phyloP scores from a whole-genome alignment of 1,140 invertebrate species.

The Berghia stephanieae region DNA sequence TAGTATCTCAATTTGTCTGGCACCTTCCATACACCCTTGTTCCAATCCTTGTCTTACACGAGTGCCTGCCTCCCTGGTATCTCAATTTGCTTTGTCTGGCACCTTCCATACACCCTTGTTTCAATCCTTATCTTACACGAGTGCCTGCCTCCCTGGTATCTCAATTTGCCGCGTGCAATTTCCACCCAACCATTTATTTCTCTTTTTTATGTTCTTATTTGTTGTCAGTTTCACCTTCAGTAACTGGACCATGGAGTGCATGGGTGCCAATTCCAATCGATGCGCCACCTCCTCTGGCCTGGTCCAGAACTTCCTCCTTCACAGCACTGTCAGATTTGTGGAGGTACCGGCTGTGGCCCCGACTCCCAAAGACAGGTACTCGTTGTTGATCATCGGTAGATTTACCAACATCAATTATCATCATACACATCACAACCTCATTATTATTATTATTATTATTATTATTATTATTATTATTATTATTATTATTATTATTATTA shows the following conservation, averaged over 20 bases:
- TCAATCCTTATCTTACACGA: no score
- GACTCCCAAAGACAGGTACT: slow-evolving; percentile 34
- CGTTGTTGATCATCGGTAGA: background rate
- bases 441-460: background rate
- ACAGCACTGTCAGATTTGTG: slow-evolving; percentile 45
- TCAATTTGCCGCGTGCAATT: no score
- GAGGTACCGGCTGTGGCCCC: slow-evolving; percentile 42
- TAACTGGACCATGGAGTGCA: slow-evolving; percentile 38
- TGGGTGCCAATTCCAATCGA: slow-evolving; percentile 7
- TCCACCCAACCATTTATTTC: no score
- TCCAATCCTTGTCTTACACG: no score
- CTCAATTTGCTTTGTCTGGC: no score
- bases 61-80: no score
- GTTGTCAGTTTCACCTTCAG: slow-evolving; percentile 31
- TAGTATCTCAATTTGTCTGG: no score
- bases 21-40: no score
- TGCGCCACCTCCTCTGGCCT: slow-evolving; percentile 23
- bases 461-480: background rate
- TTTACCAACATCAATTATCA: background rate
- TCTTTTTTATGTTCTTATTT: no score
- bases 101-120: no score
- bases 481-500: background rate
- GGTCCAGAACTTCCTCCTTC: slow-evolving; percentile 40
- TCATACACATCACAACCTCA: background rate
- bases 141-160: no score